A percentile compares a stretch with the other conserved stretches of the same genome.
Evolutionary conservation across 2,797 vertebrate genomes (phyloP).

Genomic region (Spheniscus humboldti): DNA sequence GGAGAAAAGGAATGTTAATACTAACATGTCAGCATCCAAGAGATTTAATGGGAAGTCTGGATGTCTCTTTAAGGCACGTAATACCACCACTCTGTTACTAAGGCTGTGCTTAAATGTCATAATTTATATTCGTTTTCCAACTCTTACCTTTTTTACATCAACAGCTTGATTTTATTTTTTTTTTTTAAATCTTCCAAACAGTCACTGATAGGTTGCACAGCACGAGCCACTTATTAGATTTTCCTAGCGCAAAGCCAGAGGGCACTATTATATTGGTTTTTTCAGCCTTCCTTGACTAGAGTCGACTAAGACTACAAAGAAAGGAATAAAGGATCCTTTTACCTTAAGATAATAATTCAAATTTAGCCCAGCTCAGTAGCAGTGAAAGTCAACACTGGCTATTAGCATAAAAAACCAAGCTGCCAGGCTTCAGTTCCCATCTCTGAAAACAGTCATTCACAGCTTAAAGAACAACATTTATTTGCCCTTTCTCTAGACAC

Average conservation of each 20-base stretch:
- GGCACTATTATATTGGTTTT: not conserved
- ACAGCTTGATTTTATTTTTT: not conserved
- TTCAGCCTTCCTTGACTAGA: not conserved
- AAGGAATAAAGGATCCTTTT: conserved; percentile 3
- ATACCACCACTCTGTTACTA: not conserved
- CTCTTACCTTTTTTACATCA: not conserved
- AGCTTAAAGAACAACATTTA: not conserved
- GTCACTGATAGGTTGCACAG: not conserved
- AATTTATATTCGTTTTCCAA: not conserved
- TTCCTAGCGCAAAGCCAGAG: conserved; percentile 46
- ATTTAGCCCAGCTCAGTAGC: not conserved
- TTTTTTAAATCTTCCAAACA: not conserved
- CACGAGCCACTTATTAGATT: not conserved
- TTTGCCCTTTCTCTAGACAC: not conserved
- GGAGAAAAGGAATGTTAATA: not conserved
- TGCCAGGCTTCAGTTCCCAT: not conserved
- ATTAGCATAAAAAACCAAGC: not conserved
- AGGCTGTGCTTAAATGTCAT: not conserved
- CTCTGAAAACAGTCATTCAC: not conserved
- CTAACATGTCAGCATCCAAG: not conserved
- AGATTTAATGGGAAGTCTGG: not conserved
- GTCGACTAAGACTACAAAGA: not conserved
- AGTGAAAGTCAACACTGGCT: not conserved
- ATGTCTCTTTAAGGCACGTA: not conserved
- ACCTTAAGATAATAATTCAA: not conserved